Base-by-base conservation (phyloP, 92 coral and sea anemone species). In the Porites cylindrica region DNA sequence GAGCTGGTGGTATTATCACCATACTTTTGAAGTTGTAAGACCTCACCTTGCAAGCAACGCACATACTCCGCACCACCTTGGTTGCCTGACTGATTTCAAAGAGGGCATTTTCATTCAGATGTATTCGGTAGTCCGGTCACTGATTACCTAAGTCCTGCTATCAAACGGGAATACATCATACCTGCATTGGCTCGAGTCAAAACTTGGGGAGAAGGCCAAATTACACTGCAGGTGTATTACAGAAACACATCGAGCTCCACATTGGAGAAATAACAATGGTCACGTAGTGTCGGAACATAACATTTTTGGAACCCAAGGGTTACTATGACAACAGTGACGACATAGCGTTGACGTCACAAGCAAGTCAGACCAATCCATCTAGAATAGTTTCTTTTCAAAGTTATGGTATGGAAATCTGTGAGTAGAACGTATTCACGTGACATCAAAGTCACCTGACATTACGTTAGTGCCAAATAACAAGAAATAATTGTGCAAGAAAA, bases 71-170 rank as follows among this genome's bases (percentile, higher is more conserved):
- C 47, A 38, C 47, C 47, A 4, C 47, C 47, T 38, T 38, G 47
- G 47, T 38, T 3, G 47, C 47, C 47, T 56, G 16, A 56, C 1
- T 10, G 11, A 2, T 14, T 56, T 56, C 16, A 10, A 10, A 10
- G 61, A 56, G 16, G 61, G 11, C 16, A 56, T 56, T 56, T 56
- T 10, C 13, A 10, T 2, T 56, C 8, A 14, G 61, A 56, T 10
- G 61, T 56, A 26, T n/a, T 24, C 64, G 2, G 11, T 20, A n/a
- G 8, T 17, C 16, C 10, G 3, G 32, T 50, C 72, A 79, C 72
- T 79, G 72, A 79, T 79, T 79, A 71, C 10, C 12, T 47, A 64
- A 79, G 83, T 63, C 73, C 83, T 79, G 83, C 4, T 62, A 6
- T 1, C 7, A 17, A 14, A 11, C n/a, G 6, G 8, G 66, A 14